These are phyloP conservation scores for Drosophila parvula DNA, from an alignment of 1,140 invertebrate species.

Conservation along the genomic window DNA sequence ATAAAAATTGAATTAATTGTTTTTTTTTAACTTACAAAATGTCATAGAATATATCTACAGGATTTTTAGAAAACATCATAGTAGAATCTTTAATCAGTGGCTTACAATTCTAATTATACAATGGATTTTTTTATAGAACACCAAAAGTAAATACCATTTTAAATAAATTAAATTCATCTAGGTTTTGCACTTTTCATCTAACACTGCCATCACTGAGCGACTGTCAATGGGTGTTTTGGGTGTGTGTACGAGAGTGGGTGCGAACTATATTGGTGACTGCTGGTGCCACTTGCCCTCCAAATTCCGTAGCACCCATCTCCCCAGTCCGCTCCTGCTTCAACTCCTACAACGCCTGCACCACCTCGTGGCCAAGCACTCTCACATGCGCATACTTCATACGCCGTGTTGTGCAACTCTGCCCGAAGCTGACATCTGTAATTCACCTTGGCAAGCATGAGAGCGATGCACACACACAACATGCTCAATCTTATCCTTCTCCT, in stretches of 20 bases:
- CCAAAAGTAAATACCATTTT: no score
- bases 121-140: no score
- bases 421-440: conserved; percentile 22
- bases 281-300: conserved; percentile 12
- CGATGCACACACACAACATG: conserved; percentile 4
- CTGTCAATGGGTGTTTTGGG: conserved; percentile 7
- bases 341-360: conserved; percentile 2
- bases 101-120: no score
- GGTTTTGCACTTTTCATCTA: neutral
- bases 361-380: neutral
- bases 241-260: conserved; percentile 14
- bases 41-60: no score
- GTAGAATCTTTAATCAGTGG: no score
- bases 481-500: neutral
- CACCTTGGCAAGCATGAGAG: conserved; percentile 33
- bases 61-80: no score
- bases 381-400: conserved; percentile 20
- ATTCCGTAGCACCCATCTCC: neutral
- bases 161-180: neutral
- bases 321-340: neutral
- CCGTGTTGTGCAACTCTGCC: conserved; percentile 50
- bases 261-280: conserved; percentile 38
- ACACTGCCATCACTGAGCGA: conserved; percentile 20
- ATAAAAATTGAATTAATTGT: no score
- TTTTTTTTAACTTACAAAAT: no score